A percentile compares a stretch with the other conserved stretches of the same genome.
phyloP scores from a whole-genome alignment of 1,140 invertebrate species.

The Pentalonia nigronervosa region DNA sequence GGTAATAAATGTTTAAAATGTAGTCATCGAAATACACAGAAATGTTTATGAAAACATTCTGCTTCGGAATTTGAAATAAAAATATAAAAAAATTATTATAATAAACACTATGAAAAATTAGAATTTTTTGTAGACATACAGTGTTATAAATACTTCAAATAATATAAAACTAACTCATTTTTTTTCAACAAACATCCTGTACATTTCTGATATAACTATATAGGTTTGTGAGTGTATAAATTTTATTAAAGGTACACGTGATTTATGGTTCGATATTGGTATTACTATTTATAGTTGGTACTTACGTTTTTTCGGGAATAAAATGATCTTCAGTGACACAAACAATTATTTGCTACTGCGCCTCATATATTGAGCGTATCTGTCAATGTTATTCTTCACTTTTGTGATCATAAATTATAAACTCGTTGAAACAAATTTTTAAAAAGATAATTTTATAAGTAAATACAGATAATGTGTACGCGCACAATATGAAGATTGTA shows the following conservation, averaged over 20 bases:
- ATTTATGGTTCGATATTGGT: neutral
- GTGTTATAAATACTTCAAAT: neutral
- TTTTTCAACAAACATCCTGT: neutral
- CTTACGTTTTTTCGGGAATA: neutral
- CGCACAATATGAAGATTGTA: neutral
- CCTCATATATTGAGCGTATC: neutral
- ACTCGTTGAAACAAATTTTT: neutral
- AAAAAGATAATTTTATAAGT: neutral
- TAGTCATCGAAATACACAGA: too few species aligned
- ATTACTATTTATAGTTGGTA: neutral
- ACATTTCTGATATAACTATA: too few species aligned
- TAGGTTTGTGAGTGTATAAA: neutral
- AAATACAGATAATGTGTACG: too few species aligned
- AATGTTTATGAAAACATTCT: neutral
- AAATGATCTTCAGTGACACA: neutral
- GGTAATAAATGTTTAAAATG: too few species aligned
- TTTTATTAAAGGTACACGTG: neutral
- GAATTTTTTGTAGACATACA: neutral
- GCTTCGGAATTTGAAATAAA: neutral
- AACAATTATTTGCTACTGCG: neutral
- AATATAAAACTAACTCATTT: neutral
- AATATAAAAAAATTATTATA: neutral
- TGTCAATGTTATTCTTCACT: neutral
- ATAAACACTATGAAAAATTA: neutral
- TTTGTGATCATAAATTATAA: neutral